Percentiles rank a stretch among this genome's conserved stretches.
phyloP scores from a whole-genome alignment of 2,888 invertebrate genomes.

The Diploptera punctata region DNA sequence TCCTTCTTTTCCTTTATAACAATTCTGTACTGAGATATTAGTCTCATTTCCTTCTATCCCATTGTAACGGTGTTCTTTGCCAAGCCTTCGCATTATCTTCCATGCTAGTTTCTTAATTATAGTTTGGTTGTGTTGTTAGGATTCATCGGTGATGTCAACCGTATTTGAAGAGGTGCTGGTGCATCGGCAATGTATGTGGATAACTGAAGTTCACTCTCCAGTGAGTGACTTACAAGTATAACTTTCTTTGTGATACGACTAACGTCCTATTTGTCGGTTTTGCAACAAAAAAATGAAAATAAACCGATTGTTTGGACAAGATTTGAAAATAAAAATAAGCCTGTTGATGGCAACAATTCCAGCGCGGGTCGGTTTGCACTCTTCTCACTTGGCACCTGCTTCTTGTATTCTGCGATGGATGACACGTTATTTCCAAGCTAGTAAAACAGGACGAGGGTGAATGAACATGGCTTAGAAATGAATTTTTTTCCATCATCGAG shows the following conservation, averaged over 20 bases:
- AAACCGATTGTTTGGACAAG: slow-evolving; percentile 22
- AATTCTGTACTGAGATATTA: too few species aligned
- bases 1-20: too few species aligned
- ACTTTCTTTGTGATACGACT: slow-evolving; percentile 34
- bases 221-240: slow-evolving; percentile 28
- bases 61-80: background rate
- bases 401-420: background rate
- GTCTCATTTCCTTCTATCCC: background rate
- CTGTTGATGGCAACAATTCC: slow-evolving; percentile 30
- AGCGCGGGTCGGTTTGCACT: slow-evolving; percentile 32
- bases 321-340: slow-evolving; percentile 4
- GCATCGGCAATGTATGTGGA: slow-evolving; percentile 5
- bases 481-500: background rate
- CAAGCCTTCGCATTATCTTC: background rate
- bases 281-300: too few species aligned
- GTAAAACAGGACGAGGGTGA: slow-evolving; percentile 6
- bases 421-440: slow-evolving; percentile 4
- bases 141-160: background rate
- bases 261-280: slow-evolving; percentile 27
- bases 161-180: slow-evolving; percentile 27
- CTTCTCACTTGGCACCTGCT: slow-evolving; percentile 28
- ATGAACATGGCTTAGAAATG: background rate
- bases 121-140: slow-evolving; percentile 3
- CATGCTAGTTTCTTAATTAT: too few species aligned
- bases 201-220: slow-evolving; percentile 22